Evolutionary conservation across 2,113 vertebrate genomes (phyloP).

Genomic region (Piprites chloris): DNA sequence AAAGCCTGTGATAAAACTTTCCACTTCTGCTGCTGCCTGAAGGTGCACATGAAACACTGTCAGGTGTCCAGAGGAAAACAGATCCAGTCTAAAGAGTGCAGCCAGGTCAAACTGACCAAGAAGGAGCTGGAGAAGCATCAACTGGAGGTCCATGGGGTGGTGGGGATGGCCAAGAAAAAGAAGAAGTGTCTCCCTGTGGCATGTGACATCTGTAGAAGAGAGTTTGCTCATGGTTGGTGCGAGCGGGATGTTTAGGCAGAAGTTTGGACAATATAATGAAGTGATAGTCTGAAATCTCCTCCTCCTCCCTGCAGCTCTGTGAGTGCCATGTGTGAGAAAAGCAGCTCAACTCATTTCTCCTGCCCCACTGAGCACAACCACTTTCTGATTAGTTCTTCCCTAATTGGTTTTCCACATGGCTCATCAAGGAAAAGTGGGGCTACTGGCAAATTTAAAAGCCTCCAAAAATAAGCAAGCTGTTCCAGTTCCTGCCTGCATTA

Average conservation of each 20-base stretch:
- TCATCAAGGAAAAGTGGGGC: constrained; percentile 2
- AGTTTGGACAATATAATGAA: not conserved
- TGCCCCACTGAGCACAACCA: not conserved
- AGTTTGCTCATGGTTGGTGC: constrained; percentile 77
- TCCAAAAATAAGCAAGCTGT: not conserved
- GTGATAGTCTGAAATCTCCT: not conserved
- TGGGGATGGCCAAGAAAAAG: constrained; percentile 56
- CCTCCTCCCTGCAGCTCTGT: not conserved
- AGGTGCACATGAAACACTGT: constrained; percentile 81
- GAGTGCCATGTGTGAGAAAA: not conserved
- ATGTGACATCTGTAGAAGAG: constrained; percentile 82
- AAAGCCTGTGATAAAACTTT: constrained; percentile 83
- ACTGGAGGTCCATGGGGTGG: constrained; percentile 59
- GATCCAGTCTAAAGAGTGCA: constrained; percentile 73
- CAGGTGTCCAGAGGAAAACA: constrained; percentile 68
- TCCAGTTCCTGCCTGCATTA: not conserved
- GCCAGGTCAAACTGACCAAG: constrained; percentile 45
- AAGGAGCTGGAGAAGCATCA: constrained; percentile 78
- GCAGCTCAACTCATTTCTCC: not conserved
- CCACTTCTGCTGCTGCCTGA: constrained; percentile 81
- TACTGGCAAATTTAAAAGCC: not conserved
- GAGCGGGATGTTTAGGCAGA: not conserved
- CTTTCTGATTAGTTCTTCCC: constrained; percentile 21
- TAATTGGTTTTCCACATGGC: constrained; percentile 30
- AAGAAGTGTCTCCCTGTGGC: constrained; percentile 71